Conservation (phyloP, 92 coral and sea anemone species). For the Zoanthus sociatus region DNA sequence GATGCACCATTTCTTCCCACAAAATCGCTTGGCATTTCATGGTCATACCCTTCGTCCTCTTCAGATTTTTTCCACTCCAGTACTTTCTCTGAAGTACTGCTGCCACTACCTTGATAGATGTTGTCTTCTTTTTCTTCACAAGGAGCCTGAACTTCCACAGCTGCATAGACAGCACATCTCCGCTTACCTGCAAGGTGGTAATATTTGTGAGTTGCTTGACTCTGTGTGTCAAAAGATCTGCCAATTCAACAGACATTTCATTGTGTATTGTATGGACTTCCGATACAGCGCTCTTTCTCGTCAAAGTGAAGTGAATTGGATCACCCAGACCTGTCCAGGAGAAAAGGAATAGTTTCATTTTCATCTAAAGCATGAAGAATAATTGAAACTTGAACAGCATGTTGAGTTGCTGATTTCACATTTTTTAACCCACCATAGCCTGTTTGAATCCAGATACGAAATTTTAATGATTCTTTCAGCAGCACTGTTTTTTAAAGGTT, state of each 20-base stretch:
- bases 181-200: constrained; percentile 15
- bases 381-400: constrained; percentile 7
- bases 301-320: constrained; percentile 36
- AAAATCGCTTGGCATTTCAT: constrained; percentile 1
- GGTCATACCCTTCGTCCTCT: not conserved
- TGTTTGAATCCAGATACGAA: constrained; percentile 5
- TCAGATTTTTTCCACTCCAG: not conserved
- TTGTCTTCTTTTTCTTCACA: not conserved
- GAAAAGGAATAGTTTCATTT: constrained; percentile 3
- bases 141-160: not conserved
- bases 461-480: constrained; percentile 4
- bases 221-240: constrained; percentile 56
- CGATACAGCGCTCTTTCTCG: constrained; percentile 47
- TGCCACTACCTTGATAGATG: not conserved
- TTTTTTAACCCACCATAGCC: constrained; percentile 26
- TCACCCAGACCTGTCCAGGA: constrained; percentile 36
- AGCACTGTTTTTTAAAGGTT: constrained; percentile 2
- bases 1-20: not conserved
- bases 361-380: constrained; percentile 19
- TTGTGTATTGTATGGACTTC: constrained; percentile 30
- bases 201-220: constrained; percentile 26
- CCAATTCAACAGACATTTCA: constrained; percentile 41
- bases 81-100: not conserved
- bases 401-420: constrained; percentile 24
- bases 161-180: constrained; percentile 28